A percentile compares a stretch with the other conserved stretches of the same genome.
Conservation (phyloP, 2,113 vertebrate species). For the Callorhinus ursinus region DNA sequence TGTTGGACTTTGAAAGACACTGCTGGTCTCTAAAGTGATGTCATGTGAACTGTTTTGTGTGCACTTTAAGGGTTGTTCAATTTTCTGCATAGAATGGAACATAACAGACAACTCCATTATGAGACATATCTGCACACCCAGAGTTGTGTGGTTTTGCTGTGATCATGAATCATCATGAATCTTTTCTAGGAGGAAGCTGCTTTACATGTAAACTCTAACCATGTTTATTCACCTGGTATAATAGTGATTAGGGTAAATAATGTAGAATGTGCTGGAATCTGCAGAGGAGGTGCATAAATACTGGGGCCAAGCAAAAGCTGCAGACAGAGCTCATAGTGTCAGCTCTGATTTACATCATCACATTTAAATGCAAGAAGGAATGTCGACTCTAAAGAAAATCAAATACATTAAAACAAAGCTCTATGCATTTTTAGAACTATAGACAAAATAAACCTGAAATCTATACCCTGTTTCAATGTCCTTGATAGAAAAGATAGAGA, state of each 20-base stretch:
- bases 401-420: constrained; percentile 55
- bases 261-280: constrained; percentile 30
- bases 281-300: background rate
- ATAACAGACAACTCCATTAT: background rate
- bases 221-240: background rate
- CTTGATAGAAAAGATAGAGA: constrained; percentile 26
- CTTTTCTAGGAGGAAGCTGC: background rate
- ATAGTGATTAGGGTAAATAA: constrained; percentile 42
- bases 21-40: background rate
- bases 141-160: background rate
- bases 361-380: constrained; percentile 62
- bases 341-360: constrained; percentile 45
- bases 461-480: constrained; percentile 30
- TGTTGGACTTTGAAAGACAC: background rate
- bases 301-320: background rate
- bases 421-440: constrained; percentile 54
- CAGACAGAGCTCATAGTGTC: background rate
- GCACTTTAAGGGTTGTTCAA: background rate
- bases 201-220: constrained; percentile 18
- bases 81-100: background rate
- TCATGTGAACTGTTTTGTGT: background rate
- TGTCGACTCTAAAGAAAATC: constrained; percentile 54
- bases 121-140: background rate
- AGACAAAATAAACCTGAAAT: constrained; percentile 61
- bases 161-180: background rate